A percentile compares a stretch with the other conserved stretches of the same genome.
Evolutionary conservation across 1,140 invertebrate species (phyloP).

Genomic region (Drosophila ambigua): DNA sequence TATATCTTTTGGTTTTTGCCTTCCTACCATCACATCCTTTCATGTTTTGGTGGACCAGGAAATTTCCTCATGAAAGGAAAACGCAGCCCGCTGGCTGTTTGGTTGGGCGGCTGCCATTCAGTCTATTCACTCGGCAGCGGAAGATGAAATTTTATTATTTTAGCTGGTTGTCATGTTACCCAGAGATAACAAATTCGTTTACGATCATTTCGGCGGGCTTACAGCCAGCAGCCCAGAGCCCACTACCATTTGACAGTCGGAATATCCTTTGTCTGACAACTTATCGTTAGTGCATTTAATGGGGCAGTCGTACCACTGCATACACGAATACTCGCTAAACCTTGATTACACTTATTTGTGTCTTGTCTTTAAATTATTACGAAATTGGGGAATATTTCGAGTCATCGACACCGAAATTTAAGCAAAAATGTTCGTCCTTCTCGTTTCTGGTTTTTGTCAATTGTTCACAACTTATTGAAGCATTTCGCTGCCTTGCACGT

Average conservation of each 20-base stretch:
- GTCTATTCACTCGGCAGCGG: not conserved
- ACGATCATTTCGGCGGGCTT: slow-evolving; percentile 55
- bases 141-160: slow-evolving; percentile 54
- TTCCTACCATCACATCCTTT: slow-evolving; percentile 7
- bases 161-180: slow-evolving; percentile 50
- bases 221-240: slow-evolving; percentile 10
- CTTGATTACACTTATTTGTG: not conserved
- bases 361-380: too few relatives aligned
- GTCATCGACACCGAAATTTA: not conserved
- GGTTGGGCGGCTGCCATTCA: not conserved
- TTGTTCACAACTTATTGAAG: slow-evolving; percentile 51
- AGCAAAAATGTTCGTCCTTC: not conserved
- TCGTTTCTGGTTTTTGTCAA: slow-evolving; percentile 27
- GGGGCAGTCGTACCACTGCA: slow-evolving; percentile 16
- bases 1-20: slow-evolving; percentile 38
- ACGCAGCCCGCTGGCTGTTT: slow-evolving; percentile 5
- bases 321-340: too few relatives aligned
- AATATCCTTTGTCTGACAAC: slow-evolving; percentile 31
- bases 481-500: slow-evolving; percentile 58
- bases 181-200: slow-evolving; percentile 55
- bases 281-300: slow-evolving; percentile 39
- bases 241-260: slow-evolving; percentile 4
- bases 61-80: slow-evolving; percentile 34
- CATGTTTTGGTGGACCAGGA: not conserved
- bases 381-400: too few relatives aligned